Evolutionary conservation across 2,888 invertebrate genomes (phyloP).

Genomic region (Rhorus exstirpatorius): DNA sequence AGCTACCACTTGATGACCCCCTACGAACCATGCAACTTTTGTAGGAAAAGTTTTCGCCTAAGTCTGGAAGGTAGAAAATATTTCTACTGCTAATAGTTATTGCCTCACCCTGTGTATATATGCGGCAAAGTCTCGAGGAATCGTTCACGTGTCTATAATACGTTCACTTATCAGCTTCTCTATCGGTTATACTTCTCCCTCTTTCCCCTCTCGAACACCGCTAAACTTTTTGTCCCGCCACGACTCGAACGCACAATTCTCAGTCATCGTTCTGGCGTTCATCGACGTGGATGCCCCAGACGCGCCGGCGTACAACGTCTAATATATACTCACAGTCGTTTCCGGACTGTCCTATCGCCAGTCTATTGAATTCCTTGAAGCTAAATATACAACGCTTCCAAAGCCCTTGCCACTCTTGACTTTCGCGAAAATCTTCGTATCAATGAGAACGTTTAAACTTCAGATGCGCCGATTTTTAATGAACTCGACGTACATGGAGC

Average conservation of each 20-base stretch:
- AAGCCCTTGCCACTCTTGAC: neutral
- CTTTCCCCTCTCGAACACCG: constrained; percentile 20
- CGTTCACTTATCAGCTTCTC: constrained; percentile 32
- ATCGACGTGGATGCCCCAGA: constrained; percentile 65
- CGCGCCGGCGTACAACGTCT: constrained; percentile 64
- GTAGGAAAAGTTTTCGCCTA: too few relatives aligned
- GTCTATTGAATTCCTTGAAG: neutral
- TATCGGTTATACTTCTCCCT: constrained; percentile 31
- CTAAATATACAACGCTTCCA: neutral
- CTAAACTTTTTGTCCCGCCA: constrained; percentile 37
- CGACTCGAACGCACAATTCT: constrained; percentile 34
- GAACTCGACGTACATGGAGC: too few relatives aligned
- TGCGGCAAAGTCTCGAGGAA: constrained; percentile 11
- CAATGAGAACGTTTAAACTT: too few relatives aligned
- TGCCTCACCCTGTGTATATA: too few relatives aligned
- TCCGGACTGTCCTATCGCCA: constrained; percentile 6
- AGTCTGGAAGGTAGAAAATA: too few relatives aligned
- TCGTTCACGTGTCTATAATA: constrained; percentile 56
- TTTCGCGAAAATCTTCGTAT: too few relatives aligned
- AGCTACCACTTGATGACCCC: too few relatives aligned
- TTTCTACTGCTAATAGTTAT: too few relatives aligned
- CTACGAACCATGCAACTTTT: too few relatives aligned
- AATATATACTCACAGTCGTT: constrained; percentile 18
- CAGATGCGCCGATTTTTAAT: too few relatives aligned
- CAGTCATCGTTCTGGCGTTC: constrained; percentile 70